These are phyloP conservation scores for Ochropleura leucogaster DNA, from an alignment of 2,888 invertebrate species.

Conservation along the genomic window DNA sequence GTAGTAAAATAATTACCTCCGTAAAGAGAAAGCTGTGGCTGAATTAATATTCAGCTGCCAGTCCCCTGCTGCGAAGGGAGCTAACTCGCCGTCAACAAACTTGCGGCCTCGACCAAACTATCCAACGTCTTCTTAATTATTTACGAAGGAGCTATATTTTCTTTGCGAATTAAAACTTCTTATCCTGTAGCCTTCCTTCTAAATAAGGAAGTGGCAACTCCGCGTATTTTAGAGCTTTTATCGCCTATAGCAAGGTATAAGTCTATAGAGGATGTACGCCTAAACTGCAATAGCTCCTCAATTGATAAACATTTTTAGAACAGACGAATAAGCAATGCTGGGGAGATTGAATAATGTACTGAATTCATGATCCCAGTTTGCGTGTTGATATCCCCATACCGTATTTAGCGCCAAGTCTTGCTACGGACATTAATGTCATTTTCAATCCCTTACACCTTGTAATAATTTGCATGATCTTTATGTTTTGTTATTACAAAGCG, in stretches of 20 bases:
- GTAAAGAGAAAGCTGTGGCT: constrained; percentile 48
- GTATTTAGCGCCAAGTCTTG: no score
- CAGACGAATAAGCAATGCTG: background rate
- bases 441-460: no score
- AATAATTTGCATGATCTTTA: no score
- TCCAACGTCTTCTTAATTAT: constrained; percentile 53
- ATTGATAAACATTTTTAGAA: no score
- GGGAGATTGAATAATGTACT: background rate
- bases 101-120: constrained; percentile 50
- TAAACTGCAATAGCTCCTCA: background rate
- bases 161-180: constrained; percentile 45
- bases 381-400: background rate
- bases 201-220: constrained; percentile 4
- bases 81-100: constrained; percentile 58
- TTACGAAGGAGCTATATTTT: constrained; percentile 57
- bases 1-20: constrained; percentile 56
- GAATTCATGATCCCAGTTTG: background rate
- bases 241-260: background rate
- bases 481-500: no score
- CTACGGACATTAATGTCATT: no score
- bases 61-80: constrained; percentile 29
- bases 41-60: constrained; percentile 50
- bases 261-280: background rate
- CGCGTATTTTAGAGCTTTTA: background rate
- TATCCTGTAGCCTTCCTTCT: constrained; percentile 22